Base-by-base conservation (phyloP, 2,888 invertebrate species). In the Spisula solida region DNA sequence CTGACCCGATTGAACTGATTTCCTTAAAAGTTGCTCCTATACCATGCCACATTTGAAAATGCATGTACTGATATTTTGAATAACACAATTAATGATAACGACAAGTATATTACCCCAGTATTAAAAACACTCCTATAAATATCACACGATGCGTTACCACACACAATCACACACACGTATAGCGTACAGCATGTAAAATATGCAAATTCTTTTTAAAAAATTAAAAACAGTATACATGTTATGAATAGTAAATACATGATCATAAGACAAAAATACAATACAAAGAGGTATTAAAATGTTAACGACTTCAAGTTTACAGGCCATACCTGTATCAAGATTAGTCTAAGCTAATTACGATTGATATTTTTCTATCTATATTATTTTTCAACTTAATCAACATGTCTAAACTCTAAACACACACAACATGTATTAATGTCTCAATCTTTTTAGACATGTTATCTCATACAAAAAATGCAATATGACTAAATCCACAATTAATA, bases 131-230 rank as follows among this genome's bases (percentile, higher is more conserved):
- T 75, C 75, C 75, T 18, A 2, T 16, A 12, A 16, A 4, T 18
- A 75, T 18, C 5, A 31, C 75, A 1, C 75, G 1, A 34, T 34
- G 18, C 75, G 25, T 10, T 25, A 66, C 20, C 31, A 31, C 75
- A 75, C 16, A 75, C 60, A 75, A 10, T 0, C 75, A 31, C 75
- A 31, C n/a, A 29, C 14, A n/a, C n/a, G 31, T 34, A 31, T 75
- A 25, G 18, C 75, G 31, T 34, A 75, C 75, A 75, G 16, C 18
- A 75, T 31, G 31, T 31, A 34, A 31, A 31, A 31, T 34, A 34
- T 75, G 34, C 75, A 75, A 75, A 75, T 34, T 75, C 75, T 34
- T 75, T 34, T 34, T 31, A 75, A 60, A 60, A 34, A 18, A 16
- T 16, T 75, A 75, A 75, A 75, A 75, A 31, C 14, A 25, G 16